These are phyloP conservation scores for Lissocephala sabroskyi DNA, from an alignment of 2,888 invertebrate genomes.

Conservation along the genomic window DNA sequence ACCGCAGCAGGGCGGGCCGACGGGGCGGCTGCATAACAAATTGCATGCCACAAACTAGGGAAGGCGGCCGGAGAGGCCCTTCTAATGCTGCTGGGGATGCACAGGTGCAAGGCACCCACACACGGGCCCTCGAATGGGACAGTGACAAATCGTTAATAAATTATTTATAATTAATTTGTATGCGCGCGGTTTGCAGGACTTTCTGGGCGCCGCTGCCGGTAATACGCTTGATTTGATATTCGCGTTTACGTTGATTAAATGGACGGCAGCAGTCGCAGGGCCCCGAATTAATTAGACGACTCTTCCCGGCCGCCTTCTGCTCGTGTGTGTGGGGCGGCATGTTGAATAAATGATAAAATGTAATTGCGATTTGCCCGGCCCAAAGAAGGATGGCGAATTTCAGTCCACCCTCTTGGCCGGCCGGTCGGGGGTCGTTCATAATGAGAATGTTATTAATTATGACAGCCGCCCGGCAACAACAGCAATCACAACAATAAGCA, in stretches of 20 bases:
- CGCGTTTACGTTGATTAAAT: slow-evolving; percentile 64
- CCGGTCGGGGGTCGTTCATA: slow-evolving; percentile 51
- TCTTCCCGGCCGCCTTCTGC: slow-evolving; percentile 6
- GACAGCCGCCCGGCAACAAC: slow-evolving; percentile 37
- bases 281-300: slow-evolving; percentile 56
- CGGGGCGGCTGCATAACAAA: slow-evolving; percentile 48
- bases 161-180: slow-evolving; percentile 66
- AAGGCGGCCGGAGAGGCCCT: too few relatives aligned
- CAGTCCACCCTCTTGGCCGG: slow-evolving; percentile 22
- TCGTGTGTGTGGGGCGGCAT: too few relatives aligned
- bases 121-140: slow-evolving; percentile 28
- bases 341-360: slow-evolving; percentile 65
- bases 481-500: slow-evolving; percentile 9
- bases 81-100: too few relatives aligned
- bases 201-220: slow-evolving; percentile 10
- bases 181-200: slow-evolving; percentile 40
- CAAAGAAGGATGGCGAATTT: too few relatives aligned
- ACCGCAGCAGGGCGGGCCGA: slow-evolving; percentile 35
- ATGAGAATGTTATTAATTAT: slow-evolving; percentile 66
- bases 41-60: slow-evolving; percentile 50
- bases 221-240: slow-evolving; percentile 59
- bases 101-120: slow-evolving; percentile 18
- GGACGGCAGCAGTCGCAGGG: slow-evolving; percentile 39
- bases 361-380: slow-evolving; percentile 59
- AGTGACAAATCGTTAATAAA: slow-evolving; percentile 65